phyloP scores from a whole-genome alignment of 2,888 invertebrate species.

The Neelides folsomi region DNA sequence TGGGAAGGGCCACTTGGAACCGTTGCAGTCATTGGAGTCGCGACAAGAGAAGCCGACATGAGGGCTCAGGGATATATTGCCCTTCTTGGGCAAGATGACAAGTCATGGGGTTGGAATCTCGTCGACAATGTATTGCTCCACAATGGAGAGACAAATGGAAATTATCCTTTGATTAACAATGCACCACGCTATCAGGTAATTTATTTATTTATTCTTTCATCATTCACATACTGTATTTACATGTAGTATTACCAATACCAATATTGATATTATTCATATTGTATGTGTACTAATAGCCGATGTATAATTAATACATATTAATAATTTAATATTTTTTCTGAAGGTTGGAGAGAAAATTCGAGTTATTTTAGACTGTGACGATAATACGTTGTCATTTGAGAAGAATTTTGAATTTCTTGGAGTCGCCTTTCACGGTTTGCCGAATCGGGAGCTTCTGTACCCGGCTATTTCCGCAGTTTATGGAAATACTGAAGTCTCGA shows the following conservation, averaged over 20 bases:
- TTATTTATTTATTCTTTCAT: conserved; percentile 6
- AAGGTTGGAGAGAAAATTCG: conserved; percentile 94
- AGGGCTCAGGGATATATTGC: conserved; percentile 78
- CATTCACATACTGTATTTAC: conserved; percentile 1
- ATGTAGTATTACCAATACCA: neutral
- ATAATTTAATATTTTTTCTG: conserved; percentile 27
- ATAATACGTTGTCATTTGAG: conserved; percentile 91
- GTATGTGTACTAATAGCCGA: neutral
- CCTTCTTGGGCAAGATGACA: conserved; percentile 83
- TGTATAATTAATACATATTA: neutral
- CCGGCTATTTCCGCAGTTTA: conserved; percentile 97
- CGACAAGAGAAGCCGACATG: conserved; percentile 71
- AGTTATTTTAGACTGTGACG: conserved; percentile 95
- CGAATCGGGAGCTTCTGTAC: conserved; percentile 58
- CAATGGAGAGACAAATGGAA: conserved; percentile 88
- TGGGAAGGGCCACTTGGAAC: conserved; percentile 98
- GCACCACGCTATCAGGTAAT: conserved; percentile 91
- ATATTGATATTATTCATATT: no score
- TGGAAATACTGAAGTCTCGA: conserved; percentile 97
- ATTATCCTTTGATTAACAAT: conserved; percentile 85
- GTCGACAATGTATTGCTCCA: conserved; percentile 94
- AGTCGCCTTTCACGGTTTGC: conserved; percentile 76
- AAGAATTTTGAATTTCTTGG: conserved; percentile 96
- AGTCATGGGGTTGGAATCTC: conserved; percentile 99
- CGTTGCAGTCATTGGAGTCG: conserved; percentile 90